A percentile compares a stretch with the other conserved stretches of the same genome.
Conservation (phyloP, 2,797 vertebrate species). For the Loriculus beryllinus region DNA sequence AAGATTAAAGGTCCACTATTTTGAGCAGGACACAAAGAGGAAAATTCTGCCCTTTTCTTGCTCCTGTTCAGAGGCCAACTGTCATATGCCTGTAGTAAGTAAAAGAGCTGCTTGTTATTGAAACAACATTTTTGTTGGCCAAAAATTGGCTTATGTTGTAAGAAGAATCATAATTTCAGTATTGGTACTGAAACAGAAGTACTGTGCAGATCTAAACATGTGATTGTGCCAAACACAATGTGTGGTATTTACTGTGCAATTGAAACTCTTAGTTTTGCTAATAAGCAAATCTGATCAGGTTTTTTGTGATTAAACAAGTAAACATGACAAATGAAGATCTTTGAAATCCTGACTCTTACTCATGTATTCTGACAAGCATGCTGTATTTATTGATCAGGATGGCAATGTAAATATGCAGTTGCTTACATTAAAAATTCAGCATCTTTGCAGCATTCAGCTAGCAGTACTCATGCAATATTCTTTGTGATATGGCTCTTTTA, state of each 20-base stretch:
- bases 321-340: not conserved
- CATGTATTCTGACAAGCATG: not conserved
- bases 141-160: not conserved
- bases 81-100: not conserved
- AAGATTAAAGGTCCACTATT: not conserved
- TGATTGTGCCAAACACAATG: conserved; percentile 24
- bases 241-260: conserved; percentile 9
- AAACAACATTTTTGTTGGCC: conserved; percentile 6
- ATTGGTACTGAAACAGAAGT: not conserved
- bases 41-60: not conserved
- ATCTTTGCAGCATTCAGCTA: not conserved
- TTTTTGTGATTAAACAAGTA: conserved; percentile 26
- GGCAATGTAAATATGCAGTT: not conserved
- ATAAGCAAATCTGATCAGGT: conserved; percentile 22
- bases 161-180: not conserved
- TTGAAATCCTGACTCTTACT: not conserved
- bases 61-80: not conserved
- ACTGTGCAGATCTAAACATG: not conserved
- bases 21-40: not conserved
- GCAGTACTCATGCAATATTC: not conserved
- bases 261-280: conserved; percentile 22
- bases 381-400: conserved; percentile 27
- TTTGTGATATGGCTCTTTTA: not conserved
- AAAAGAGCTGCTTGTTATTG: not conserved
- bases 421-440: conserved; percentile 15